Base-by-base conservation (phyloP, 2,797 vertebrate genomes). In the Propithecus perrieri region DNA sequence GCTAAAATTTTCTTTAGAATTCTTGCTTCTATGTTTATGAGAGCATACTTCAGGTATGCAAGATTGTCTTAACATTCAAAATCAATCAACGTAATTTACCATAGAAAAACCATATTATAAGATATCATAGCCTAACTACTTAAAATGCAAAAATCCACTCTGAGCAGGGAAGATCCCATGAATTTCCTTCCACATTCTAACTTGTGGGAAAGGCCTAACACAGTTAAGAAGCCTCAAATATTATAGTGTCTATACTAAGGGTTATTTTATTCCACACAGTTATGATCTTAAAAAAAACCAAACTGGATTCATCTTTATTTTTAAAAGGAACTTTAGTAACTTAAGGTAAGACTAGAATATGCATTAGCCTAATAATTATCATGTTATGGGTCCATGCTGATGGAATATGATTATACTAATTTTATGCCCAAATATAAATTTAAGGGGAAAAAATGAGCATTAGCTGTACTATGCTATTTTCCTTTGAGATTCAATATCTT, bases 21-120 rank as follows among this genome's bases (percentile, higher is more conserved):
- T 90, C 41, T 69, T 75, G 33, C 0, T 75, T 33, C 63, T 87
- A 61, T 43, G 41, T 80, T 88, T 55, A 84, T 74, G 17, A 93
- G 1, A 5, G 14, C 12, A 89, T 89, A 85, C 26, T 14, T 38
- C 61, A 90, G 18, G 28, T 95, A 84, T 78, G 12, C 15, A 96
- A 94, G 28, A 78, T n/a, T 92, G 24, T 38, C 55, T 83, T 86
- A 65, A 59, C 7, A 94, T 83, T 92, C 38, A 95, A 95, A 96
- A 76, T 69, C 75, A 69, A 69, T 43, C 50, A 75, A 67, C 30
- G 13, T 30, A 88, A 95, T 89, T 88, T 46, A 85, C n/a, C 10
- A 18, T 15, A 92, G 0, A 57, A 83, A 84, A 22, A 83, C 1
- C 18, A 80, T 63, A 88, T n/a, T 26, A 28, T 46, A 79, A 50